Evolutionary conservation across 2,888 invertebrate species (phyloP).

Genomic region (Bellardia bayeri): DNA sequence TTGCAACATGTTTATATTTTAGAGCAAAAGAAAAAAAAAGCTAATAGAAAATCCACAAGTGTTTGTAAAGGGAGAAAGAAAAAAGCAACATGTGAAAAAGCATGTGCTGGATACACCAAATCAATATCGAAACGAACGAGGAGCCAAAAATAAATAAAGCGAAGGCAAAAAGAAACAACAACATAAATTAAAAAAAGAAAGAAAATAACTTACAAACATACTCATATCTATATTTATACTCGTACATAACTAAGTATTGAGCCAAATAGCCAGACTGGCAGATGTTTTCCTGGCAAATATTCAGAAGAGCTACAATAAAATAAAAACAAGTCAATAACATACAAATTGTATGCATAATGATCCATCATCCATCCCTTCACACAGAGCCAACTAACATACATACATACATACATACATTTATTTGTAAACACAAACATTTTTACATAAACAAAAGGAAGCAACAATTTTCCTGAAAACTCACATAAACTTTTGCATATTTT

Average conservation of each 20-base stretch:
- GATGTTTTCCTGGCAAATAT: neutral
- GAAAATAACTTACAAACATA: slow-evolving; percentile 1
- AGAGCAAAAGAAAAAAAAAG: neutral
- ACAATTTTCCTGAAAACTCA: slow-evolving; percentile 33
- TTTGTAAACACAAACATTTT: neutral
- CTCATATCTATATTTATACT: neutral
- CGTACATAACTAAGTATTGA: neutral
- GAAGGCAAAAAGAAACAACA: neutral
- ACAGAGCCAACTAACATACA: neutral
- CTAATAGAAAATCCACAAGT: slow-evolving; percentile 62
- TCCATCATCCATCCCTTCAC: neutral
- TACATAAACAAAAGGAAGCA: slow-evolving; percentile 16
- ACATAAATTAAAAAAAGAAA: neutral
- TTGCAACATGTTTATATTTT: slow-evolving; percentile 18
- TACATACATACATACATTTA: neutral
- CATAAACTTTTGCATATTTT: slow-evolving; percentile 10
- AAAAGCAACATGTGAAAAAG: slow-evolving; percentile 68
- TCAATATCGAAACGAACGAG: neutral
- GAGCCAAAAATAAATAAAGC: neutral
- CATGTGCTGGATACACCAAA: slow-evolving; percentile 47
- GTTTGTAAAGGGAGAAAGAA: slow-evolving; percentile 13
- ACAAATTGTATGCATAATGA: neutral
- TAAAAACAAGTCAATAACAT: slow-evolving; percentile 15
- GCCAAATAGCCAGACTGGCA: neutral
- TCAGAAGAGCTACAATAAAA: neutral